Conservation (phyloP, 2,888 invertebrate genomes). For the Hydroisotoma schaefferi region DNA sequence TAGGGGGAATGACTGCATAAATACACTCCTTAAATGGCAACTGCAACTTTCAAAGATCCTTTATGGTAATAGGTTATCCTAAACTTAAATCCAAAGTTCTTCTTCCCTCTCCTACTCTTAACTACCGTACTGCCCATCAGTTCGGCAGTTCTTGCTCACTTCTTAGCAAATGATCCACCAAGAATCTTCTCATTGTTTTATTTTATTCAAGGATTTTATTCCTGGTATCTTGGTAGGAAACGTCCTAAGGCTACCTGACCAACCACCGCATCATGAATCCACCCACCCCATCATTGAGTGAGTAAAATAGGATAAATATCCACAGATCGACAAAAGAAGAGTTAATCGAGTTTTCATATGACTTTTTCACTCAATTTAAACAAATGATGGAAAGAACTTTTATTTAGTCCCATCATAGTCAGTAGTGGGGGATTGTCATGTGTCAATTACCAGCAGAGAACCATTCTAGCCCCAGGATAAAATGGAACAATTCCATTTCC, state of each 20-base stretch:
- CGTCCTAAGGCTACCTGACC: no score
- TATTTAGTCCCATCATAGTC: background rate
- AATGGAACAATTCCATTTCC: no score
- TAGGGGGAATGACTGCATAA: slow-evolving; percentile 15
- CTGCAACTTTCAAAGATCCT: background rate
- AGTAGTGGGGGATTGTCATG: background rate
- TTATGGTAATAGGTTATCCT: background rate
- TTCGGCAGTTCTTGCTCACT: no score
- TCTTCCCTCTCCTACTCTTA: background rate
- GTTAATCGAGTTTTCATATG: no score
- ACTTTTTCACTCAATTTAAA: background rate
- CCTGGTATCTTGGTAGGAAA: no score
- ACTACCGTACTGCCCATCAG: background rate
- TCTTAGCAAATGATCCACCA: no score
- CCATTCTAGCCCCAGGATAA: background rate
- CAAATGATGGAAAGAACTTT: background rate
- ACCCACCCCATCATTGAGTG: no score
- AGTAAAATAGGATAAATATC: background rate
- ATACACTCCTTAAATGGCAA: slow-evolving; percentile 14
- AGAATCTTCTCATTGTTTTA: no score
- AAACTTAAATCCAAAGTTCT: no score
- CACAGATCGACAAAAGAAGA: background rate
- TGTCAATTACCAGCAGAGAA: background rate
- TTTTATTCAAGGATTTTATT: no score
- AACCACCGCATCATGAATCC: no score